Percentiles rank a stretch among this genome's conserved stretches.
Evolutionary conservation across 2,113 vertebrate genomes (phyloP).

Genomic region (Pionites leucogaster): DNA sequence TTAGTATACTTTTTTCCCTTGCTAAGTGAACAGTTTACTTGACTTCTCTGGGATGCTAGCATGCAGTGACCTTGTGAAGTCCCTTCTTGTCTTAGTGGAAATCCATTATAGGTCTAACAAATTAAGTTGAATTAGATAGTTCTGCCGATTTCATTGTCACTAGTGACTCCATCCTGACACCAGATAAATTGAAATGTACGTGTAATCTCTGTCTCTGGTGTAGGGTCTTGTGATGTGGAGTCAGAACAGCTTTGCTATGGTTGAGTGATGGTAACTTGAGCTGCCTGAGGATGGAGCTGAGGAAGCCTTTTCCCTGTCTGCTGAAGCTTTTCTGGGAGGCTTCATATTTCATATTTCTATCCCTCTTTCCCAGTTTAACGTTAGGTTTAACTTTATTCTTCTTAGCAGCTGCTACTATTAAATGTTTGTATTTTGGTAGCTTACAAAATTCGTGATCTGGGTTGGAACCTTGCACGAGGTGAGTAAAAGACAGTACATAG

Average conservation of each 20-base stretch:
- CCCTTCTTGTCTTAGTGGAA: neutral
- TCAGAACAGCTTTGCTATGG: slow-evolving; percentile 27
- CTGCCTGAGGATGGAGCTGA: slow-evolving; percentile 2
- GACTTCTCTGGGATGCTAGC: neutral
- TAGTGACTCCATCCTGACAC: slow-evolving; percentile 6
- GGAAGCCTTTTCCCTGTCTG: slow-evolving; percentile 1
- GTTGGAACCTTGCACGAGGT: slow-evolving; percentile 42
- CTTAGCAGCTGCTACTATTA: slow-evolving; percentile 57
- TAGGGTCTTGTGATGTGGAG: neutral
- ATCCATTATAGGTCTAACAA: neutral
- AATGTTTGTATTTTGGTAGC: slow-evolving; percentile 70
- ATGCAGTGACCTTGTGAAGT: neutral
- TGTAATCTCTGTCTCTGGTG: slow-evolving; percentile 30
- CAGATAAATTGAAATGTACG: neutral
- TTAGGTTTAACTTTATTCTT: slow-evolving; percentile 46
- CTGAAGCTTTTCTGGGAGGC: slow-evolving; percentile 21
- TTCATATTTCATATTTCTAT: neutral
- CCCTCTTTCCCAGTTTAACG: neutral
- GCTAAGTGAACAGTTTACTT: neutral
- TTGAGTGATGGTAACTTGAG: slow-evolving; percentile 8
- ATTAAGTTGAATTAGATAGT: neutral
- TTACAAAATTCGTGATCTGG: slow-evolving; percentile 64
- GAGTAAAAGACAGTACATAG: slow-evolving; percentile 40
- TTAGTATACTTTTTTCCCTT: neutral
- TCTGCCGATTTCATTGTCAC: neutral